phyloP scores from a whole-genome alignment of 2,113 vertebrate genomes.

The Carassius auratus region DNA sequence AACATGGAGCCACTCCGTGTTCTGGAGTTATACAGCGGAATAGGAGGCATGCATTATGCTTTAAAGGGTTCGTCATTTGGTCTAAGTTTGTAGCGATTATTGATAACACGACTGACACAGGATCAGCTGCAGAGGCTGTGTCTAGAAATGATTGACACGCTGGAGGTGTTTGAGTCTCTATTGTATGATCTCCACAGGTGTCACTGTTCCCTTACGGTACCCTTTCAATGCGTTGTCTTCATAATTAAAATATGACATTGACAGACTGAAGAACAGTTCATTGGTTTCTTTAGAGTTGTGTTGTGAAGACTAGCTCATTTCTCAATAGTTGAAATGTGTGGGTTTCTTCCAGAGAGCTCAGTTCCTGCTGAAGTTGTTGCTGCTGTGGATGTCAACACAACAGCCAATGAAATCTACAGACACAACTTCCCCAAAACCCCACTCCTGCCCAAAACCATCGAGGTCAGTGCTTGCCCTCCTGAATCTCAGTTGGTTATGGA shows the following conservation, averaged over 20 bases:
- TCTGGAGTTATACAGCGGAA: constrained; percentile 91
- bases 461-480: constrained; percentile 76
- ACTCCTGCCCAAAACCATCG: constrained; percentile 90
- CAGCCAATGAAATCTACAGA: constrained; percentile 90
- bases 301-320: neutral
- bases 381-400: constrained; percentile 92
- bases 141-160: neutral
- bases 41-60: constrained; percentile 94
- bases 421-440: constrained; percentile 86
- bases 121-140: neutral
- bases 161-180: neutral
- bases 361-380: constrained; percentile 82
- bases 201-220: constrained; percentile 46
- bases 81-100: neutral
- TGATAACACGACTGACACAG: neutral
- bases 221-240: too few species aligned
- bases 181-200: constrained; percentile 36
- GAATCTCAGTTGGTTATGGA: neutral
- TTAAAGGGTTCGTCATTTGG: constrained; percentile 75
- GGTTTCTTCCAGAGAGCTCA: constrained; percentile 79
- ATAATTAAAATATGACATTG: neutral
- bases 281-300: neutral
- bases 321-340: neutral
- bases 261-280: neutral
- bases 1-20: constrained; percentile 81